Evolutionary conservation across 2,113 vertebrate genomes (phyloP), one percentile per base, ranked within the genome.

Genomic region (Polypterus bichir): DNA sequence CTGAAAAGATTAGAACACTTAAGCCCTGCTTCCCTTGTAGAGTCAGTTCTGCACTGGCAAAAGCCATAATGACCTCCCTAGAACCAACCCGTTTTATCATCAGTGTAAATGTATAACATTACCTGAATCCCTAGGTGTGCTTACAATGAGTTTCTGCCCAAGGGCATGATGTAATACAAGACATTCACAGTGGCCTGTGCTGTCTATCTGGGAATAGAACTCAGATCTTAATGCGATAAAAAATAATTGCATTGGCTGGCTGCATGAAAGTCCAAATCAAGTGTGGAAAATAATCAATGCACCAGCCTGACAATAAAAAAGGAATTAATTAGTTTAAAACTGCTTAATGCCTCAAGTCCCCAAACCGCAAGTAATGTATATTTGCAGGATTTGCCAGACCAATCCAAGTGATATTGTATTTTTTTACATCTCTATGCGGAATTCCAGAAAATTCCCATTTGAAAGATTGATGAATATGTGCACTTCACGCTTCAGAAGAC

Each of bases 401-500:
- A 27, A 27, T 27, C 27, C 27, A 27, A 27, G 27, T 27, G 27
- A 27, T 27, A 27, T 27, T 27, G 27, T 2, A 27, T 27, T 27
- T 27, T 27, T 27, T 27, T 27, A 27, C 27, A 27, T 27, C 27
- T 27, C 27, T 27, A 27, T 27, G 27, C 2, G 27, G 27, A 27
- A 27, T 27, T 27, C 27, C 27, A 27, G 27, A 27, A 27, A 27
- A 27, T 27, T 27, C 27, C 27, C 27, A 27, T 27, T 11, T 55
- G 48, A 44, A 61, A 61, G 48, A 61, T 61, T 61, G 49, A 61
- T 61, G 6, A 9, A 6, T 9, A 52, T 48, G 48, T 10, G 8
- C 27, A n/a, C 9, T 47, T 8, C 59, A 5, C 44, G 59, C 59
- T 11, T 60, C 59, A 60, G 45, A 60, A 48, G 11, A 47, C 59